A percentile compares a stretch with the other conserved stretches of the same genome.
Conservation (phyloP, 2,888 invertebrate genomes). For the Mythimna impura region DNA sequence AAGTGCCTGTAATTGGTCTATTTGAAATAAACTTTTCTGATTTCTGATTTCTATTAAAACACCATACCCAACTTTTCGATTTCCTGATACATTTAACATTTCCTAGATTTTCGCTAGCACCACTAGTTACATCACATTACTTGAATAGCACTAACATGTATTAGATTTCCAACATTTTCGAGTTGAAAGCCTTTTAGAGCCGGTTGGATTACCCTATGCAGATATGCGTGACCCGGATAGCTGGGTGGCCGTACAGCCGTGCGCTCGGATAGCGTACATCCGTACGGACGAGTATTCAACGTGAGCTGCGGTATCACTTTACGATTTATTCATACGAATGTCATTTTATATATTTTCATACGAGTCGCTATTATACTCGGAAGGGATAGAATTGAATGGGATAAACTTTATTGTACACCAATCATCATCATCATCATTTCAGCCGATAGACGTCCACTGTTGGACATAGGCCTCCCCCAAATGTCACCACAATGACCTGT, state of each 20-base stretch:
- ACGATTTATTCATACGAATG: constrained; percentile 39
- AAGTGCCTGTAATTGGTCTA: too few species aligned
- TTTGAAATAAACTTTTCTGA: too few species aligned
- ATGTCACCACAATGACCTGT: too few species aligned
- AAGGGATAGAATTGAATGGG: not conserved
- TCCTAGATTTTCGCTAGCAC: not conserved
- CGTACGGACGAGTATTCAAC: constrained; percentile 36
- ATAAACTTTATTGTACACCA: too few species aligned
- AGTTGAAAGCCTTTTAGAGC: constrained; percentile 49
- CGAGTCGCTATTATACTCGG: not conserved
- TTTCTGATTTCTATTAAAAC: too few species aligned
- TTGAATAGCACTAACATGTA: constrained; percentile 19
- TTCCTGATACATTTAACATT: constrained; percentile 29
- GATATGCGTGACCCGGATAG: constrained; percentile 57
- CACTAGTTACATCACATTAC: constrained; percentile 20
- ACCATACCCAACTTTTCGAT: not conserved
- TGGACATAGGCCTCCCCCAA: too few species aligned
- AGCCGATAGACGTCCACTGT: too few species aligned
- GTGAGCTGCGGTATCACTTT: constrained; percentile 38
- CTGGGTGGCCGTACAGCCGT: constrained; percentile 11
- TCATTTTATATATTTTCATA: constrained; percentile 25
- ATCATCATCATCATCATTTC: too few species aligned
- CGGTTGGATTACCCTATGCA: constrained; percentile 49
- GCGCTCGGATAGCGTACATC: constrained; percentile 1
- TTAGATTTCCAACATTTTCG: constrained; percentile 47